These are phyloP conservation scores for Thecocarcelia acutangulata DNA, from an alignment of 2,888 invertebrate genomes.

Conservation along the genomic window DNA sequence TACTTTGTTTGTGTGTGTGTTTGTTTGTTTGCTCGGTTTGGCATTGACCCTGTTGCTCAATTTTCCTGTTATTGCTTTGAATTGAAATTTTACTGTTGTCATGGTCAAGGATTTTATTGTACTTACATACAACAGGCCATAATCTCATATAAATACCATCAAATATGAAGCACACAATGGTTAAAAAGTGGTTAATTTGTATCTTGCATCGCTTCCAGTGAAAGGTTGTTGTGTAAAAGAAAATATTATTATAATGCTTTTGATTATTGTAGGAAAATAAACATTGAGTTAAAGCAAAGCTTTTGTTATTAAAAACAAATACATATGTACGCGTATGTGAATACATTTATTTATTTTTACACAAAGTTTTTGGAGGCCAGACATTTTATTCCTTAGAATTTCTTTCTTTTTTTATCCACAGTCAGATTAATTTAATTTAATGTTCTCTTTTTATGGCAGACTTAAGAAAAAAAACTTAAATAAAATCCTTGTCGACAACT, in stretches of 20 bases:
- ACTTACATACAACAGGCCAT: not conserved
- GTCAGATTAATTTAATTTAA: too few species aligned
- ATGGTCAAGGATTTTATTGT: slow-evolving; percentile 53
- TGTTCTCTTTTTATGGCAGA: too few species aligned
- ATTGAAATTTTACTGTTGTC: not conserved
- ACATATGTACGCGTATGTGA: too few species aligned
- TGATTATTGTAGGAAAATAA: not conserved
- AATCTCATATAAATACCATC: not conserved
- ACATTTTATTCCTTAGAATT: too few species aligned
- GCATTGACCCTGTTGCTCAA: slow-evolving; percentile 51
- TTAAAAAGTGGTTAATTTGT: not conserved
- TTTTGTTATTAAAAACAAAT: too few species aligned
- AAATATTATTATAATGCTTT: not conserved
- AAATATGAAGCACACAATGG: not conserved
- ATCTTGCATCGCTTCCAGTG: not conserved
- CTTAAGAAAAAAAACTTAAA: too few species aligned
- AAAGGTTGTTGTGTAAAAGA: not conserved
- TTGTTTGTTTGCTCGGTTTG: not conserved
- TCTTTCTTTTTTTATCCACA: too few species aligned
- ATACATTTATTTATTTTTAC: too few species aligned
- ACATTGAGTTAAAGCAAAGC: too few species aligned
- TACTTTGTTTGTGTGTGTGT: not conserved
- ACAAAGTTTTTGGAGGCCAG: too few species aligned
- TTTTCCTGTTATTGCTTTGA: slow-evolving; percentile 1
- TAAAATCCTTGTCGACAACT: not conserved